phyloP scores from a whole-genome alignment of 2,113 vertebrate genomes.

The Pteronura brasiliensis region DNA sequence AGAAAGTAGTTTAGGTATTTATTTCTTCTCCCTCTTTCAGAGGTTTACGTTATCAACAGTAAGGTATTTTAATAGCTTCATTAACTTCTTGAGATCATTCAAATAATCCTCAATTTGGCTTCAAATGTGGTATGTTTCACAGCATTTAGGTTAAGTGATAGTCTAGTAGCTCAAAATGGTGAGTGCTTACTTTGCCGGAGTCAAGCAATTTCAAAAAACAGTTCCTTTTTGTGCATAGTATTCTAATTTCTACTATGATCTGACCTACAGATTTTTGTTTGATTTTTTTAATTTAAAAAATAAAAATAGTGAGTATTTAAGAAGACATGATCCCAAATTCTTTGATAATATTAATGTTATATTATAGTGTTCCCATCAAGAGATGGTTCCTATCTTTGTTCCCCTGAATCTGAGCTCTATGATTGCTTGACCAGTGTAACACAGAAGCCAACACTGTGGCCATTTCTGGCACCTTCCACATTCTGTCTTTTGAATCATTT shows the following conservation, averaged over 20 bases:
- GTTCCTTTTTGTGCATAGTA: background rate
- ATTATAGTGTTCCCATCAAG: background rate
- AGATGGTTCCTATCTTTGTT: background rate
- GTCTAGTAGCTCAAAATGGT: background rate
- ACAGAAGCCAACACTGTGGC: background rate
- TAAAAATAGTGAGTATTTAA: background rate
- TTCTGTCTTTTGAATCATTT: background rate
- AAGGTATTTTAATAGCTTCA: slow-evolving; percentile 12
- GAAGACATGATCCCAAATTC: background rate
- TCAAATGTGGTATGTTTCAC: background rate
- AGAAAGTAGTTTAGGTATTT: background rate
- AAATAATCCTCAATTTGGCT: background rate
- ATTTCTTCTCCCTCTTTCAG: slow-evolving; percentile 11
- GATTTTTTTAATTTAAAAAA: background rate
- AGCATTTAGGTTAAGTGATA: background rate
- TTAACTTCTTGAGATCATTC: background rate
- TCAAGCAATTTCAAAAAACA: background rate
- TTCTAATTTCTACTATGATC: background rate
- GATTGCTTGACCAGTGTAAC: background rate
- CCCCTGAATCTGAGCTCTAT: background rate
- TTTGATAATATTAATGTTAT: background rate
- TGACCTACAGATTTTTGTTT: background rate
- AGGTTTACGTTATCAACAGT: background rate
- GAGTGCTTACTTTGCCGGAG: background rate
- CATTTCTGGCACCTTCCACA: background rate